Evolutionary conservation across 2,888 invertebrate species (phyloP).

Genomic region (Ophioninae sp.): DNA sequence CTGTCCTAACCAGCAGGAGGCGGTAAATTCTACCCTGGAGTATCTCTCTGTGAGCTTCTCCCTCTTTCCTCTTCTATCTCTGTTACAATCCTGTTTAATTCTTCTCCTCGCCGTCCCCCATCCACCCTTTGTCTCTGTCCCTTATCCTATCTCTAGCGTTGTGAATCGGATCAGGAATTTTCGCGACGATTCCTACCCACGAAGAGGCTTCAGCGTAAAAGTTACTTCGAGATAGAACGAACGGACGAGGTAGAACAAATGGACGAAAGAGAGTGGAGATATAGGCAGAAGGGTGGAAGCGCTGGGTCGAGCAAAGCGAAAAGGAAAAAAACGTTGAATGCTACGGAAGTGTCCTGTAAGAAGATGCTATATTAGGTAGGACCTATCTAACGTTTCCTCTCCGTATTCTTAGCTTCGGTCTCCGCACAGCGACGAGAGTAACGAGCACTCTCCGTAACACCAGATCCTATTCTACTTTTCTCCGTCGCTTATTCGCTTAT

Average conservation of each 20-base stretch:
- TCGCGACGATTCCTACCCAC: neutral
- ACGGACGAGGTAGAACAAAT: neutral
- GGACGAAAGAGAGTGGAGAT: neutral
- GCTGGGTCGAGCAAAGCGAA: neutral
- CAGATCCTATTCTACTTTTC: no score
- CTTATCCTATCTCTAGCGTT: neutral
- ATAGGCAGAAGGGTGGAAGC: neutral
- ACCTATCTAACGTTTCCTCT: constrained; percentile 33
- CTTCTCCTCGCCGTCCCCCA: neutral
- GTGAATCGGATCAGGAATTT: neutral
- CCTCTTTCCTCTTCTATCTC: neutral
- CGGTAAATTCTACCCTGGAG: constrained; percentile 50
- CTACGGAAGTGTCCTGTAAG: constrained; percentile 43
- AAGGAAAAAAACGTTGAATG: constrained; percentile 35
- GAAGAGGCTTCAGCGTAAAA: neutral
- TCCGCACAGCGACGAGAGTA: constrained; percentile 56
- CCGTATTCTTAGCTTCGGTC: constrained; percentile 25
- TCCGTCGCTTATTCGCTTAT: no score
- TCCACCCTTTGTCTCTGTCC: neutral
- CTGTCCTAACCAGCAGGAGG: constrained; percentile 34
- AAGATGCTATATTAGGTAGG: constrained; percentile 59
- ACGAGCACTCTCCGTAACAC: constrained; percentile 24
- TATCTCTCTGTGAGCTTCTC: constrained; percentile 36
- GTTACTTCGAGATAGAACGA: neutral
- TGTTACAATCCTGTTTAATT: neutral